Percentiles rank a stretch among this genome's conserved stretches.
phyloP scores from a whole-genome alignment of 2,113 vertebrate genomes.

The Leptocoma aspasia region DNA sequence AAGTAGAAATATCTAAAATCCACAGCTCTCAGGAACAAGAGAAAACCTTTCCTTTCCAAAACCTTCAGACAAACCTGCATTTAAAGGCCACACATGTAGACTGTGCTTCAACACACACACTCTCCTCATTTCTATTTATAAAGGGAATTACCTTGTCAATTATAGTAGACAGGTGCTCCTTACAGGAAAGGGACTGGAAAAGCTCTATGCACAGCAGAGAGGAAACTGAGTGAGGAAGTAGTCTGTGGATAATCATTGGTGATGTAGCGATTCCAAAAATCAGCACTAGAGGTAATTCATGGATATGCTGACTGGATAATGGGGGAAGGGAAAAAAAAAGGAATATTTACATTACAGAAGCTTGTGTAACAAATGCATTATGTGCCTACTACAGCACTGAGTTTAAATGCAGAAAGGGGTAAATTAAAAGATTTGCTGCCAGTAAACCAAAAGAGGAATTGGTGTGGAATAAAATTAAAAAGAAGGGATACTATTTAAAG shows the following conservation, averaged over 20 bases:
- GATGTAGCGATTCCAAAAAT: conserved; percentile 96
- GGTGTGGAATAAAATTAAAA: not conserved
- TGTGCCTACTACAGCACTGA: not conserved
- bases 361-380: not conserved
- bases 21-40: not conserved
- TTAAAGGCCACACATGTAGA: not conserved
- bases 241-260: conserved; percentile 88
- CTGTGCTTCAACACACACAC: not conserved
- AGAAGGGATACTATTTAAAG: not conserved
- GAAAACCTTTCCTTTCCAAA: not conserved
- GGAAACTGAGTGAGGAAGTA: conserved; percentile 91
- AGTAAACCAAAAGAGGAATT: not conserved
- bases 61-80: not conserved
- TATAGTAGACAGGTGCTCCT: conserved; percentile 88
- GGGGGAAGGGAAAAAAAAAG: not conserved
- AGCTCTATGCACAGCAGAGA: conserved; percentile 93
- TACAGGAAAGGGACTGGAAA: conserved; percentile 92
- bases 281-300: conserved; percentile 86
- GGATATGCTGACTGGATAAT: conserved; percentile 81
- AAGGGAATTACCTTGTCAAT: conserved; percentile 87
- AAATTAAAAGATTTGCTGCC: not conserved
- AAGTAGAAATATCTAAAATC: not conserved
- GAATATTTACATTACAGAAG: not conserved
- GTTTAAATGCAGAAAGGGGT: not conserved
- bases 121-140: not conserved